Evolutionary conservation across 2,113 vertebrate species (phyloP).

Genomic region (Heloderma charlesbogerti): DNA sequence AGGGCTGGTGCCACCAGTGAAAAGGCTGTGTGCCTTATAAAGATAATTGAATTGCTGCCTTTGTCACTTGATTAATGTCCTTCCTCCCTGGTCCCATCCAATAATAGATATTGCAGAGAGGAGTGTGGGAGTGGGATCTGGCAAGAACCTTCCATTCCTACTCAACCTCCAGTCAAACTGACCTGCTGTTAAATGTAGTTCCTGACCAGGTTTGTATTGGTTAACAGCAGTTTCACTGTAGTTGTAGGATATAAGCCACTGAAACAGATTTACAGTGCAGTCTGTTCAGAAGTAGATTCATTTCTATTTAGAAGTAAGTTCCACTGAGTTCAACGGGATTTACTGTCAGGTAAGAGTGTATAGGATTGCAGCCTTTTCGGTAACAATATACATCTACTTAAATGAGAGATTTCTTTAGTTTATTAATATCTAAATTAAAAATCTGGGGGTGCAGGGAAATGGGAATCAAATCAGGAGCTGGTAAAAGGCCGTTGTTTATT

Average conservation of each 20-base stretch:
- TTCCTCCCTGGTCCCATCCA: not conserved
- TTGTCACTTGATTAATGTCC: not conserved
- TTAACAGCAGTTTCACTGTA: not conserved
- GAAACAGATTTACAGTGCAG: not conserved
- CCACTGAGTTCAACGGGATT: not conserved
- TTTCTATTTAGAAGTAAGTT: too few relatives aligned
- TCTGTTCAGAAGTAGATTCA: not conserved
- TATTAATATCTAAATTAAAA: not conserved
- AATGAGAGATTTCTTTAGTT: not conserved
- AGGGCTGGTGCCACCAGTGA: not conserved
- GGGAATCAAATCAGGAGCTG: accelerated
- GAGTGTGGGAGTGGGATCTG: not conserved
- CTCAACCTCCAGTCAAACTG: not conserved
- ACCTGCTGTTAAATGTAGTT: not conserved
- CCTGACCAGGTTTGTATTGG: not conserved
- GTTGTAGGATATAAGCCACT: not conserved
- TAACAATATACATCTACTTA: not conserved
- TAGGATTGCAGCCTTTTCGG: not conserved
- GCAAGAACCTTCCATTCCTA: not conserved
- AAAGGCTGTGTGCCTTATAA: not conserved
- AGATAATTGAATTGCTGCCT: not conserved
- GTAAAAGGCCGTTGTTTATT: not conserved
- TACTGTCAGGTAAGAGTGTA: not conserved
- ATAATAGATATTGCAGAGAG: not conserved
- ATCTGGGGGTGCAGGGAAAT: not conserved